phyloP scores from a whole-genome alignment of 2,797 vertebrate genomes.

The Centropyge bicolor region DNA sequence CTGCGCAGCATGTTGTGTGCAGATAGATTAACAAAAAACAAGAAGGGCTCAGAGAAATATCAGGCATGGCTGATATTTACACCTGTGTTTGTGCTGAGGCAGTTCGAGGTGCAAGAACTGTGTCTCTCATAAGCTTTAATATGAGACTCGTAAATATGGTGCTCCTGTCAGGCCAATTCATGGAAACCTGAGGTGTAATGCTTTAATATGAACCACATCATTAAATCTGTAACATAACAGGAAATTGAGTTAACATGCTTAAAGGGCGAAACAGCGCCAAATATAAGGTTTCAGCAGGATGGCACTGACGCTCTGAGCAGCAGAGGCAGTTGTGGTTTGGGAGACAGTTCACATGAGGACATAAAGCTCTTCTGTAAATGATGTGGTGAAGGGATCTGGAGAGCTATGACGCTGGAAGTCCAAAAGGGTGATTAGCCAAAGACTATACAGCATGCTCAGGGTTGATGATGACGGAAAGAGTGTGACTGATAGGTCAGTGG shows the following conservation, averaged over 20 bases:
- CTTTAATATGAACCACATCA: slow-evolving; percentile 37
- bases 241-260: slow-evolving; percentile 48
- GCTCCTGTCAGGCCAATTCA: slow-evolving; percentile 35
- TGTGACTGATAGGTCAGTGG: slow-evolving; percentile 56
- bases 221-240: slow-evolving; percentile 38
- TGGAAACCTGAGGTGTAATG: slow-evolving; percentile 30
- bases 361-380: slow-evolving; percentile 57
- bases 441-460: slow-evolving; percentile 51
- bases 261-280: slow-evolving; percentile 37
- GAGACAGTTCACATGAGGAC: slow-evolving; percentile 68
- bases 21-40: slow-evolving; percentile 36
- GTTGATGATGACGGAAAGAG: slow-evolving; percentile 62
- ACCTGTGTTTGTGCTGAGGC: slow-evolving; percentile 30
- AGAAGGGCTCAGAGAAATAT: slow-evolving; percentile 5
- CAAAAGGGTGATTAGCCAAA: slow-evolving; percentile 60
- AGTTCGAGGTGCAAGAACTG: slow-evolving; percentile 10
- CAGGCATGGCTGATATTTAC: slow-evolving; percentile 28
- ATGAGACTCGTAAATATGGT: slow-evolving; percentile 35
- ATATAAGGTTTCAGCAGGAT: slow-evolving; percentile 45
- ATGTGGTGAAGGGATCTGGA: slow-evolving; percentile 61
- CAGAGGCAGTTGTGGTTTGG: slow-evolving; percentile 44
- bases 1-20: slow-evolving; percentile 23
- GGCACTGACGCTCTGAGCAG: slow-evolving; percentile 9
- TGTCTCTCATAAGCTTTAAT: neutral
- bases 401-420: slow-evolving; percentile 47